Base-by-base conservation (phyloP, 1,140 invertebrate species). In the Zaprionus inermis region DNA sequence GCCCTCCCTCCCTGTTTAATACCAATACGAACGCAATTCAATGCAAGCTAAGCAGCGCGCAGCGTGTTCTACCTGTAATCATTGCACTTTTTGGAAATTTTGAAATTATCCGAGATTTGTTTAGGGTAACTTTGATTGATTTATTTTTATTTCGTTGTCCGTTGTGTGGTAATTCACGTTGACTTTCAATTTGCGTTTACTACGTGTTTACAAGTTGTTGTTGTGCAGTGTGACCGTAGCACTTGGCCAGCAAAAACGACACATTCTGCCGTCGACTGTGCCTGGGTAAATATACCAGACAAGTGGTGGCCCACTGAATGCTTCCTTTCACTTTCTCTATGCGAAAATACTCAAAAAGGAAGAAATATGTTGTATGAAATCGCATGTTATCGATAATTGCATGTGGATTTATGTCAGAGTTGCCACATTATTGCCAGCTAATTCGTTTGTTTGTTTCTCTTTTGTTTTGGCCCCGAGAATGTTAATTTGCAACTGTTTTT, bases 401-500 rank as follows among this genome's bases (percentile, higher is more conserved):
- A 56, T 38, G 18, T 22, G 38, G 9, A 14, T 5, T n/a, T 16
- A 10, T 52, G 20, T 14, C 57, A 69, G 64, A 61, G 71, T 38
- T 60, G 65, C 49, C 60, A 60, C 34, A 56, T 54, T 44, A 44
- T 18, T 44, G 38, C n/a, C 38, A 44, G 14, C 22, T 24, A 28
- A 51, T 32, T 61, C 49, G 70, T 30, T 30, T 56, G 57, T 73
- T 69, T 74, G 24, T 38, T 63, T 74, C 14, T 24, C 18, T 55
- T 65, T 66, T 61, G 63, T 76, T 70, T 73, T 41, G 9, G 16
- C 9, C 20, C 44, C 44, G 18, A 1, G 14, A 56, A 56, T 71
- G 76, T 41, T 81, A 80, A 81, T 86, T 85, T 76, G 61, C 49
- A 32, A 55, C 49, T 71, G 70, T 78, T 72, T 81, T 78, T 73